These are phyloP conservation scores for Stramonita haemastoma DNA, from an alignment of 2,888 invertebrate species.

Conservation along the genomic window DNA sequence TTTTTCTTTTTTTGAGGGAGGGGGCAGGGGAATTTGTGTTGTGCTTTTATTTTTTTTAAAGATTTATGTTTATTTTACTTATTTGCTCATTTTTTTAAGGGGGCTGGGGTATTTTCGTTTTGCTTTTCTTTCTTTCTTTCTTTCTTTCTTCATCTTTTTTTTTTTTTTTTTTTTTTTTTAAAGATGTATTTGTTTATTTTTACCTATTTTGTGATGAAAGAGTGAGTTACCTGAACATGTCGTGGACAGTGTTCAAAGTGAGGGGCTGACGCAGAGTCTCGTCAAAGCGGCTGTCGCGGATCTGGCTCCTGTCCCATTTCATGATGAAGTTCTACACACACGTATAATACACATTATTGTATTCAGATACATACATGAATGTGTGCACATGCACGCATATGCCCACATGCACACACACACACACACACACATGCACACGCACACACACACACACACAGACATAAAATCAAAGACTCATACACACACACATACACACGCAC, in stretches of 20 bases:
- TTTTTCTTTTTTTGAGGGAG: too few relatives aligned
- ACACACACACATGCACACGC: background rate
- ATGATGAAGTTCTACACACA: constrained; percentile 73
- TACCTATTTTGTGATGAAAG: too few relatives aligned
- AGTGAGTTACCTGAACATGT: too few relatives aligned
- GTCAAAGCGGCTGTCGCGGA: constrained; percentile 40
- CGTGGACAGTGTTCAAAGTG: constrained; percentile 63
- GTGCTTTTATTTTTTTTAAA: too few relatives aligned
- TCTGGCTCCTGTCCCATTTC: constrained; percentile 70
- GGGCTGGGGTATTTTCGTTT: too few relatives aligned
- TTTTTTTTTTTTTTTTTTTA: too few relatives aligned
- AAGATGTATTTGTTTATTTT: too few relatives aligned
- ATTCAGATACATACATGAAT: background rate
- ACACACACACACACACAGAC: background rate
- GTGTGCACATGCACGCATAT: background rate
- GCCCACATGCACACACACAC: background rate
- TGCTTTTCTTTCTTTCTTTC: too few relatives aligned
- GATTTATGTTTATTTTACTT: too few relatives aligned
- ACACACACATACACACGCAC: background rate
- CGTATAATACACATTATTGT: background rate
- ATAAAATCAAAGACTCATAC: background rate
- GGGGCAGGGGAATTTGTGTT: too few relatives aligned
- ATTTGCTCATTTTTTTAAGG: too few relatives aligned
- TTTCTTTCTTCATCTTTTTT: too few relatives aligned
- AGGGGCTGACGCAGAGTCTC: constrained; percentile 55